These are phyloP conservation scores for Eudyptes chrysolophus DNA, from an alignment of 2,113 vertebrate species.

Conservation along the genomic window DNA sequence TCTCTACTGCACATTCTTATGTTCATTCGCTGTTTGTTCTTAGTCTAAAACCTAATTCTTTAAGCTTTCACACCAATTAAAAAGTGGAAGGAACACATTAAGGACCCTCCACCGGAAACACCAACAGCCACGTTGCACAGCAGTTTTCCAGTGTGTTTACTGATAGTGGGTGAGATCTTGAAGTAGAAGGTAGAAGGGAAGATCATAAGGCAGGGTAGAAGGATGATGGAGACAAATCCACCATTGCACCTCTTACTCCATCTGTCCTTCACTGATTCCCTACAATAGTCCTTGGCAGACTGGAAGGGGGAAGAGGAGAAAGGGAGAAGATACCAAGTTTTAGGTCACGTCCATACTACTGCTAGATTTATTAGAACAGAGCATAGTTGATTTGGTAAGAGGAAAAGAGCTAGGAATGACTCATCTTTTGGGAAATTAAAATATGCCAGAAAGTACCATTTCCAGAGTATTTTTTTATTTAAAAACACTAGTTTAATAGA, in stretches of 20 bases:
- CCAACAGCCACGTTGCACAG: neutral
- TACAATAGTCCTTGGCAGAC: neutral
- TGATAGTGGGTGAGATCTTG: neutral
- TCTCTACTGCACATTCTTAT: neutral
- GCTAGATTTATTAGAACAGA: neutral
- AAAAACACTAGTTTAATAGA: neutral
- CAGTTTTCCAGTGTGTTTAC: neutral
- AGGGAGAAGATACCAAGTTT: neutral
- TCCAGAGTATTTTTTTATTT: neutral
- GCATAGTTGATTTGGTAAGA: neutral
- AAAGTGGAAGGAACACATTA: neutral
- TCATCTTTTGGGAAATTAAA: neutral
- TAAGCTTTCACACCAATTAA: neutral
- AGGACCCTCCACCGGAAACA: neutral
- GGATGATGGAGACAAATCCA: neutral
- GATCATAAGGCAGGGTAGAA: neutral
- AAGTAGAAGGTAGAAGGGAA: neutral
- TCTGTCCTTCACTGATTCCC: neutral
- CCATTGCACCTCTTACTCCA: neutral
- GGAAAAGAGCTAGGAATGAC: neutral
- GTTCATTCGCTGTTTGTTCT: neutral
- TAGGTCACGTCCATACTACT: neutral
- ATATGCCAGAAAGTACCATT: neutral
- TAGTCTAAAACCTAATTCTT: neutral
- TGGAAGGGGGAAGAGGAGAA: neutral